Percentiles rank a stretch among this genome's conserved stretches.
phyloP scores from a whole-genome alignment of 2,888 invertebrate species.

The Yponomeuta plumbellus region DNA sequence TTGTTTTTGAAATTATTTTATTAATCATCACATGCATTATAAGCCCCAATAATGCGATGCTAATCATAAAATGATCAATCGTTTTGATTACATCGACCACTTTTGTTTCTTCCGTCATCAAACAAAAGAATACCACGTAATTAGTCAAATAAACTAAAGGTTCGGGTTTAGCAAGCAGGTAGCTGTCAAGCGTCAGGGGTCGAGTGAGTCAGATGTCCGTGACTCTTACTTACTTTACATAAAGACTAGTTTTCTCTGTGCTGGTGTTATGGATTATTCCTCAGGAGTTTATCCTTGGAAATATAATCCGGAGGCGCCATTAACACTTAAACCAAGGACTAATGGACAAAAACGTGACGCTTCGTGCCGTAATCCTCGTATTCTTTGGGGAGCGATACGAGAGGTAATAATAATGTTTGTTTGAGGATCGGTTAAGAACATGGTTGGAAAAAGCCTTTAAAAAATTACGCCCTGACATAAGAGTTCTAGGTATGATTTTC shows the following conservation, averaged over 20 bases:
- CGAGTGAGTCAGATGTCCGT: conserved; percentile 25
- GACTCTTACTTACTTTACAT: conserved; percentile 8
- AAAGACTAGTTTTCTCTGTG: conserved; percentile 6
- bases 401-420: background rate
- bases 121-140: conserved; percentile 12
- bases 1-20: too few species aligned
- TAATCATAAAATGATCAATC: background rate
- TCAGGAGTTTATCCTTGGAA: conserved; percentile 29
- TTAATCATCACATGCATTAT: too few species aligned
- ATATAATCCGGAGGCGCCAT: conserved; percentile 66
- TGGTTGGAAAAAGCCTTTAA: background rate
- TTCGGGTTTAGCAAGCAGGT: conserved; percentile 17
- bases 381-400: conserved; percentile 33
- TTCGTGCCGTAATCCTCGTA: conserved; percentile 49
- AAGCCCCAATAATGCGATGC: background rate
- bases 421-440: background rate
- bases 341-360: conserved; percentile 66
- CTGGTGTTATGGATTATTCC: background rate
- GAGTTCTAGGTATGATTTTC: too few species aligned
- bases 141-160: conserved; percentile 8
- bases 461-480: too few species aligned
- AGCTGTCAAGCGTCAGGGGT: conserved; percentile 34
- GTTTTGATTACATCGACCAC: background rate
- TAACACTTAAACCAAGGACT: conserved; percentile 64
- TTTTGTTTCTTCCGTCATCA: background rate